Evolutionary conservation across 64 coral and sea anemone species (phyloP).

Genomic region (Cladopsammia gracilis): DNA sequence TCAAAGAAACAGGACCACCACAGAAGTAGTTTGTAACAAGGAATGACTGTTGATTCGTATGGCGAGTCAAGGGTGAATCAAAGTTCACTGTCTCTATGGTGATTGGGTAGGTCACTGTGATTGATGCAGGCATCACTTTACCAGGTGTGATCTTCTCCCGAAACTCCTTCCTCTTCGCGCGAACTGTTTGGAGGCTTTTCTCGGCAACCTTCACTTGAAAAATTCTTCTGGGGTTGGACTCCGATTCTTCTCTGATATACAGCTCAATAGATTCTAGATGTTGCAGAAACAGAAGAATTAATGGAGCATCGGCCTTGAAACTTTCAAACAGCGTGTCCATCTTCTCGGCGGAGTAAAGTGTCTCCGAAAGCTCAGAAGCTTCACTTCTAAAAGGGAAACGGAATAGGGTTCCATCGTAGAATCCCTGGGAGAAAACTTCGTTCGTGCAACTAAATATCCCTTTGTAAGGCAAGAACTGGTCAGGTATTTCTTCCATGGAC

Average conservation of each 20-base stretch:
- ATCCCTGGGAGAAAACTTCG: conserved; percentile 51
- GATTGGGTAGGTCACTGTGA: conserved; percentile 6
- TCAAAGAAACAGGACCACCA: conserved; percentile 30
- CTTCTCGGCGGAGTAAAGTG: conserved; percentile 80
- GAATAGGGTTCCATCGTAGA: conserved; percentile 84
- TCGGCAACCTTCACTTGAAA: conserved; percentile 67
- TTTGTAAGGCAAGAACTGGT: conserved; percentile 57
- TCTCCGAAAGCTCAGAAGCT: conserved; percentile 78
- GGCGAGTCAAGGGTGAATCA: background rate
- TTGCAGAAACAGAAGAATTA: conserved; percentile 80
- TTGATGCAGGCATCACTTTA: background rate
- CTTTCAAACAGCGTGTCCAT: conserved; percentile 54
- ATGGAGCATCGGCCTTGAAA: conserved; percentile 40
- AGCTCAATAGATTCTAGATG: conserved; percentile 83
- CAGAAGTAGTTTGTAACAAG: conserved; percentile 73
- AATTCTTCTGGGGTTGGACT: conserved; percentile 7
- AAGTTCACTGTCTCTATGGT: conserved; percentile 9
- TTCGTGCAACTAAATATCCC: too few species aligned
- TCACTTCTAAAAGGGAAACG: conserved; percentile 84
- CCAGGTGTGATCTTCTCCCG: background rate
- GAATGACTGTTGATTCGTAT: conserved; percentile 51
- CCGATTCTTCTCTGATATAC: conserved; percentile 38
- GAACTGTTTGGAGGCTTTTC: background rate
- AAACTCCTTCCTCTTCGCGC: conserved; percentile 73
- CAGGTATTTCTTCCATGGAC: conserved; percentile 31